A percentile compares a stretch with the other conserved stretches of the same genome.
These are phyloP conservation scores for Cryptus armator DNA, from an alignment of 2,888 invertebrate genomes.

Conservation along the genomic window DNA sequence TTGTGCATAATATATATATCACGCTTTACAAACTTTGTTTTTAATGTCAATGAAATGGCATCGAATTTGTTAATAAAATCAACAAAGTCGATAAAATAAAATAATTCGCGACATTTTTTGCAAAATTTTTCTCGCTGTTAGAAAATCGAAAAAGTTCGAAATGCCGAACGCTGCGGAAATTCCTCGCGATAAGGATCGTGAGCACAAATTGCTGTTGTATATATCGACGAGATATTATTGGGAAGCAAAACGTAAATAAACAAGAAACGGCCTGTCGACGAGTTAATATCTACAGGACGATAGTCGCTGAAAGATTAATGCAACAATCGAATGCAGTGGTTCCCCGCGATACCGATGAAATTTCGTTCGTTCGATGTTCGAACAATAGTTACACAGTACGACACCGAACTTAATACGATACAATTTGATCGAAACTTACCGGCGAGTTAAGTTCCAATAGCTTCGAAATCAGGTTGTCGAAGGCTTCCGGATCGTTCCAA, in stretches of 20 bases:
- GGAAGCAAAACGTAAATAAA: background rate
- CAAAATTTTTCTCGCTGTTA: too few species aligned
- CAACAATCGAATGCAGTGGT: background rate
- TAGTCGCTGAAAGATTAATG: background rate
- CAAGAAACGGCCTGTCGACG: background rate
- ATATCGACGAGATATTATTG: background rate
- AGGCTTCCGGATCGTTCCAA: conserved; percentile 1
- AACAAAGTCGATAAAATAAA: too few species aligned
- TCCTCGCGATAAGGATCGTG: background rate
- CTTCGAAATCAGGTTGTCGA: conserved; percentile 14
- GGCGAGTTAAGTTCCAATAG: conserved; percentile 29
- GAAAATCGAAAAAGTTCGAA: too few species aligned
- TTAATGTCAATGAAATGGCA: background rate
- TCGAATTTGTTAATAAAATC: background rate
- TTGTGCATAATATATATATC: background rate
- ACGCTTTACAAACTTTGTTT: background rate
- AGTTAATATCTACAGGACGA: background rate
- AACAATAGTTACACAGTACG: too few species aligned
- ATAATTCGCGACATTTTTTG: too few species aligned
- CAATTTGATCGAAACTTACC: conserved; percentile 38
- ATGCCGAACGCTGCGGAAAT: background rate
- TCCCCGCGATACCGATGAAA: background rate
- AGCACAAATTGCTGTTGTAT: background rate
- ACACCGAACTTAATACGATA: background rate
- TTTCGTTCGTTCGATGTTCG: background rate